phyloP scores from a whole-genome alignment of 1,140 invertebrate genomes.

The Parapsyche elsis region DNA sequence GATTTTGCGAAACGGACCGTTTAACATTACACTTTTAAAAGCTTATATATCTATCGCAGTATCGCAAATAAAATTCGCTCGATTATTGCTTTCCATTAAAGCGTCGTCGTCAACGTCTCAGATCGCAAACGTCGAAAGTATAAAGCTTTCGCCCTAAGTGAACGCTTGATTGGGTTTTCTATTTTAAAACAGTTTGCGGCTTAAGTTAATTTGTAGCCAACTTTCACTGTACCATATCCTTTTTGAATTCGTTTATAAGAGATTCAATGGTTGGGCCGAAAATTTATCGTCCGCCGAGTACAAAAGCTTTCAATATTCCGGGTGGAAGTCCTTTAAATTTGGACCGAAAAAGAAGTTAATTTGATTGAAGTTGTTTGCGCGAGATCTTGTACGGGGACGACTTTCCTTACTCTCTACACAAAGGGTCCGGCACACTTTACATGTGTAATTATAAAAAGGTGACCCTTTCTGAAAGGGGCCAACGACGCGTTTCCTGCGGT shows the following conservation, averaged over 20 bases:
- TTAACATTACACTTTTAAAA: too few relatives aligned
- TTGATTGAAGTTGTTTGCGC: background rate
- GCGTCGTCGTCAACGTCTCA: background rate
- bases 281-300: background rate
- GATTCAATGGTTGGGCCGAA: too few relatives aligned
- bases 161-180: background rate
- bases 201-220: constrained; percentile 5
- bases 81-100: constrained; percentile 1
- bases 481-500: background rate
- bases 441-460: constrained; percentile 1
- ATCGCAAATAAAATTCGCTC: background rate
- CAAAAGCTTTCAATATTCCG: background rate
- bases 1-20: too few relatives aligned
- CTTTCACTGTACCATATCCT: background rate
- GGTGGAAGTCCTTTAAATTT: background rate
- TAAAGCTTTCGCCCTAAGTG: background rate
- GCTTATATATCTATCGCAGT: too few relatives aligned
- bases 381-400: background rate
- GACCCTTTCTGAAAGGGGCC: background rate
- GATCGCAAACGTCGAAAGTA: background rate
- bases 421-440: background rate
- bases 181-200: background rate
- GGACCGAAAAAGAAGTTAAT: background rate
- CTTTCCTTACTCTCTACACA: background rate
- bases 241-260: too few relatives aligned